Conservation (phyloP, 1,140 invertebrate genomes). For the Drosophila santomea region DNA sequence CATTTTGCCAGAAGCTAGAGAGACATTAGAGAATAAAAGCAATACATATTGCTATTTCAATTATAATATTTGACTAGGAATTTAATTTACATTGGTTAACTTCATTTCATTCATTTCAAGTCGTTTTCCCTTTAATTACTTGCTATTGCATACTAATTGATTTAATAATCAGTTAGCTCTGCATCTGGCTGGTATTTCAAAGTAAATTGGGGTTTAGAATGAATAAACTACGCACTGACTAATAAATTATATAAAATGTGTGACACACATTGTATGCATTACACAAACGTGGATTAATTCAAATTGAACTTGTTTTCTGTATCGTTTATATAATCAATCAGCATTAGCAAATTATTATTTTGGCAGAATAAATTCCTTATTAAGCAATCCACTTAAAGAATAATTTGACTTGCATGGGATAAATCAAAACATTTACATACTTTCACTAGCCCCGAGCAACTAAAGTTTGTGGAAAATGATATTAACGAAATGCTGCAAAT, state of each 20-base stretch:
- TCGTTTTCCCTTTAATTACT: not conserved
- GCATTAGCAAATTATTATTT: conserved; percentile 13
- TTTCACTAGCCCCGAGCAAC: not conserved
- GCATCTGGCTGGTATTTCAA: not conserved
- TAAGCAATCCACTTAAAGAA: conserved; percentile 28
- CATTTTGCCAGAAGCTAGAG: too few relatives aligned
- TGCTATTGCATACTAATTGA: not conserved
- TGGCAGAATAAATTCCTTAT: conserved; percentile 1
- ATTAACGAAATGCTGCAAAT: conserved; percentile 19
- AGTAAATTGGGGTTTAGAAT: not conserved
- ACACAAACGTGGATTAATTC: conserved; percentile 8
- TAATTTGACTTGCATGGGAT: conserved; percentile 18
- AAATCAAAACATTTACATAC: conserved; percentile 17
- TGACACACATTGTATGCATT: conserved; percentile 1
- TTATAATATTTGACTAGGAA: not conserved
- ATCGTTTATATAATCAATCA: conserved; percentile 24
- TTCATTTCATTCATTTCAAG: not conserved
- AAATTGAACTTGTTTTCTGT: not conserved
- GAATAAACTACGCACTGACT: not conserved
- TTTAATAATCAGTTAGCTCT: not conserved
- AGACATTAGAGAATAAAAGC: too few relatives aligned
- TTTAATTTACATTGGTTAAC: not conserved
- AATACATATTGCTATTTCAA: too few relatives aligned
- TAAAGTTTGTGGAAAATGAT: not conserved
- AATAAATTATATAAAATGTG: conserved; percentile 6